Base-by-base conservation (phyloP, 2,797 vertebrate species). In the Coendou prehensilis region DNA sequence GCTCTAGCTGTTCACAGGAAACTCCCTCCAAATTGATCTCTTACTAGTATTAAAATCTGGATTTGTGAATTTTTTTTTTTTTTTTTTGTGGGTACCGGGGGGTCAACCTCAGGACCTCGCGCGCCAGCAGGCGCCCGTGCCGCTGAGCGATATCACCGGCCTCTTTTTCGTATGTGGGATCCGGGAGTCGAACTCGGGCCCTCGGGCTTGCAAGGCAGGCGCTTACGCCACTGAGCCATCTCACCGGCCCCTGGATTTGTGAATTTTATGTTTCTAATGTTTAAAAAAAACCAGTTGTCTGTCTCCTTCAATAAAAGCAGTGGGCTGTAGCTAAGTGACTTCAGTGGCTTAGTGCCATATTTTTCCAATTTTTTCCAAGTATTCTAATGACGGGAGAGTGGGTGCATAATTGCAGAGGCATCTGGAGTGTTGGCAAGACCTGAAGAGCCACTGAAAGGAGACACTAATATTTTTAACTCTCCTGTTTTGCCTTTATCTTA, bases 31-130 rank as follows among this genome's bases (percentile, higher is more conserved):
- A 8, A 9, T 85, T 88, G 50, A 8, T 85, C 37, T 92, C 33
- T 80, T 83, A 64, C 33, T 45, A 86, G 20, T 76, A 47, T 54
- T 86, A 75, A 80, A 67, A 71, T 89, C 80, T 56, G 73, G 22
- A 8, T n/a, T 73, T 95, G 80, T 84, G 54, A 75, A 37, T 91
- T 91, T 92, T 79, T n/a, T n/a, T n/a, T n/a, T n/a, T n/a, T n/a
- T n/a, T n/a, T n/a, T n/a, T n/a, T n/a, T n/a, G n/a, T n/a, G n/a
- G n/a, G n/a, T n/a, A n/a, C n/a, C n/a, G n/a, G n/a, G n/a, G n/a
- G n/a, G n/a, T n/a, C n/a, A n/a, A n/a, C n/a, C n/a, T n/a, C n/a
- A n/a, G n/a, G n/a, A n/a, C n/a, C n/a, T n/a, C n/a, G n/a, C n/a
- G n/a, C n/a, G n/a, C n/a, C n/a, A n/a, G n/a, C n/a, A n/a, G n/a